Evolutionary conservation across 2,888 invertebrate species (phyloP), one percentile per base, ranked within the genome.

Genomic region (Amiota minor): DNA sequence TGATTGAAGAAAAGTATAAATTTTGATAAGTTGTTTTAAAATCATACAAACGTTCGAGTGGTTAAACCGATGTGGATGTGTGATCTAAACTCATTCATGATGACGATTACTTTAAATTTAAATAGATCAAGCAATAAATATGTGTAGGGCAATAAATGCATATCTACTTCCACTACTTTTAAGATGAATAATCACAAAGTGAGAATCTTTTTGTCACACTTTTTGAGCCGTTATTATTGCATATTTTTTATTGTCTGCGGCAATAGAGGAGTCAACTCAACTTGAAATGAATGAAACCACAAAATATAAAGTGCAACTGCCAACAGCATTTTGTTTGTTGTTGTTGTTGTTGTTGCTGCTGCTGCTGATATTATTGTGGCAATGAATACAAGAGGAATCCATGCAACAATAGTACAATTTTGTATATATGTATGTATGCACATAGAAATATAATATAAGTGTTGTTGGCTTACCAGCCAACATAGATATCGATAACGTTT

Each of bases 251-350:
- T 6, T 47, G 20, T 23, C 23, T 68, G 9, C 53, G 23, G 67
- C 67, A 68, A 50, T 53, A 53, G 14, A 53, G 14, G 23, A 50
- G 53, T 53, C 23, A 23, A 59, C 4, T 59, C 10, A 20, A 53
- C 2, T 9, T 53, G 53, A 47, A 47, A 47, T 18, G n/a, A 50
- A 53, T 59, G 59, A 65, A 68, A 68, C 67, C 67, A 53, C 67
- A 68, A 23, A 11, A 11, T 18, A 20, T 59, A 9, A 18, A 16
- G n/a, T 50, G 20, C 74, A 79, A 79, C 76, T 81, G 85, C 80
- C 80, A 84, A 78, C 82, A 84, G 80, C 83, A 85, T 78, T 20
- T 20, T 18, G 76, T 80, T 86, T 83, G 83, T 84, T 78, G 87
- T 72, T 74, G 47, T 74, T 76, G 61, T 73, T 82, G 77, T 78